Evolutionary conservation across 2,888 invertebrate species (phyloP).

Genomic region (Diogma glabrata): DNA sequence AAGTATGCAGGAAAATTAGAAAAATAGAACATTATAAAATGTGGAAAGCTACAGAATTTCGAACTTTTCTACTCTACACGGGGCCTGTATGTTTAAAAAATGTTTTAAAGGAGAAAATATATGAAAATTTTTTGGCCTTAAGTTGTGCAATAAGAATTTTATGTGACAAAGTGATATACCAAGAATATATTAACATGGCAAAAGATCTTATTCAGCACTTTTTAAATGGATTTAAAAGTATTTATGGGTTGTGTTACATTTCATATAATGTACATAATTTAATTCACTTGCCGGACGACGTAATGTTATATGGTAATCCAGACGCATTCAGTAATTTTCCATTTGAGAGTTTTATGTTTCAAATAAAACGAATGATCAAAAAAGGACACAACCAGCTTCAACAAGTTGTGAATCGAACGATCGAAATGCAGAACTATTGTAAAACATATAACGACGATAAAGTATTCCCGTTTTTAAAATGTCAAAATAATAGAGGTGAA

Average conservation of each 20-base stretch:
- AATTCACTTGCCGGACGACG: slow-evolving; percentile 1
- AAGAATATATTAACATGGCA: background rate
- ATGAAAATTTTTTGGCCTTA: too few relatives aligned
- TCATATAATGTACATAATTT: slow-evolving; percentile 4
- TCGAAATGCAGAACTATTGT: too few relatives aligned
- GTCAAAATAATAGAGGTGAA: slow-evolving; percentile 1
- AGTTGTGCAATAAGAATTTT: too few relatives aligned
- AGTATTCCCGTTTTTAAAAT: background rate
- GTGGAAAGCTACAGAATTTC: too few relatives aligned
- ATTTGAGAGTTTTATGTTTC: background rate
- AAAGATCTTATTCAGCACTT: background rate
- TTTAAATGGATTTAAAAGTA: background rate
- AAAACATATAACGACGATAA: too few relatives aligned
- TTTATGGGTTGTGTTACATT: background rate
- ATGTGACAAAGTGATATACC: too few relatives aligned
- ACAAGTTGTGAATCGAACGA: background rate
- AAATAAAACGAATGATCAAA: background rate
- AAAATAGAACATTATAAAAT: too few relatives aligned
- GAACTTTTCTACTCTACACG: too few relatives aligned
- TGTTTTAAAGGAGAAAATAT: too few relatives aligned
- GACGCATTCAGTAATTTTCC: slow-evolving; percentile 2
- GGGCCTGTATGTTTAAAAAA: too few relatives aligned
- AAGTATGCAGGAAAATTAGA: too few relatives aligned
- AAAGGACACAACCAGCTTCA: background rate
- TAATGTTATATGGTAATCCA: background rate